phyloP scores from a whole-genome alignment of 2,113 vertebrate genomes.

The Garra rufa region DNA sequence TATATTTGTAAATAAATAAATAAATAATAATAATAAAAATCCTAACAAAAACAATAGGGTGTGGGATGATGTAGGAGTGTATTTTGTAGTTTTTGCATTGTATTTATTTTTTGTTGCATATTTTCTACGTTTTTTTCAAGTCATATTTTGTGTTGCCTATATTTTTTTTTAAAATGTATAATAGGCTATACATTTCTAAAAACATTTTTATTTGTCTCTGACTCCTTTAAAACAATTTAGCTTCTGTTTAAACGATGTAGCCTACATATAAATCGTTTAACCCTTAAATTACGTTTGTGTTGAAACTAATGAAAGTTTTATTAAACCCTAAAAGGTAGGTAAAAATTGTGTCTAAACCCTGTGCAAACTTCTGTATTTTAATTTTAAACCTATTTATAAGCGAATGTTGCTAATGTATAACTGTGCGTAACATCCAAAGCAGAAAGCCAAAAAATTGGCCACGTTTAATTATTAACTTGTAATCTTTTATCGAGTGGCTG shows the following conservation, averaged over 20 bases:
- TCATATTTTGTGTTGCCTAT: no score
- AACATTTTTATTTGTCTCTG: no score
- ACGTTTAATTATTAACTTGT: background rate
- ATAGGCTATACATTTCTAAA: background rate
- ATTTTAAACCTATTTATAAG: background rate
- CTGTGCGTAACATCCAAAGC: background rate
- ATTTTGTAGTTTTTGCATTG: no score
- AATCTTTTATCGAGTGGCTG: background rate
- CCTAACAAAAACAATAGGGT: no score
- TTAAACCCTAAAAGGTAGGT: no score
- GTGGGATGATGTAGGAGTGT: no score
- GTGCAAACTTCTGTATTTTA: background rate
- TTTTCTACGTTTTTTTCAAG: no score
- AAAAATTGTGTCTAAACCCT: no score
- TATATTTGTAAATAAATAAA: no score
- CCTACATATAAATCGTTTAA: background rate
- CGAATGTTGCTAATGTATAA: background rate
- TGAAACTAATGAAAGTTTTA: background rate
- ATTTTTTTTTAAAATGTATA: no score
- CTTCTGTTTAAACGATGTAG: background rate
- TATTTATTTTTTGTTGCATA: no score
- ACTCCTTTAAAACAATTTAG: background rate
- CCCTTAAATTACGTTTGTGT: background rate
- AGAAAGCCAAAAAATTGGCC: background rate
- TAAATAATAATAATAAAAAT: no score